Conservation (phyloP, 2,113 vertebrate genomes). For the Theristicus caerulescens region DNA sequence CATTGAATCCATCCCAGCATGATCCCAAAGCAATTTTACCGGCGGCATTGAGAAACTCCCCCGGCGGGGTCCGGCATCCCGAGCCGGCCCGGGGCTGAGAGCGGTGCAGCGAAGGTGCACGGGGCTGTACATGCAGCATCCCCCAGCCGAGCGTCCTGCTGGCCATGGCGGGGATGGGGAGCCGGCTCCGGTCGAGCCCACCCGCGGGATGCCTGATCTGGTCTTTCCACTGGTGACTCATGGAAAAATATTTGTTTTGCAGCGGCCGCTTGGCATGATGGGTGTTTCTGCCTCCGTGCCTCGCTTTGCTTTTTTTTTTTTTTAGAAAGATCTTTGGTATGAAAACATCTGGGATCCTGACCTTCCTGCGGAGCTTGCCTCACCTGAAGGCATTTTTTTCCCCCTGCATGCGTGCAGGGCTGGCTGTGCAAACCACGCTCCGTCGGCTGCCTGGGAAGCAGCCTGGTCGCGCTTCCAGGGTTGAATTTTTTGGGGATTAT, state of each 20-base stretch:
- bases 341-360: neutral
- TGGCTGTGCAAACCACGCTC: neutral
- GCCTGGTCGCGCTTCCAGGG: neutral
- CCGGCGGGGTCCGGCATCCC: too few species aligned
- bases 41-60: neutral
- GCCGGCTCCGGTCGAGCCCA: neutral
- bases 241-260: slow-evolving; percentile 14
- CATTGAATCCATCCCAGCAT: neutral
- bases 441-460: neutral
- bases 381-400: neutral
- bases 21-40: neutral
- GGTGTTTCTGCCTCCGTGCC: neutral
- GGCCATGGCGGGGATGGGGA: accelerated
- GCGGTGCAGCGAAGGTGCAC: accelerated
- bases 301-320: neutral
- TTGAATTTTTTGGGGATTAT: neutral
- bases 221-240: slow-evolving; percentile 44
- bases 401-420: neutral
- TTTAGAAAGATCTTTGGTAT: neutral
- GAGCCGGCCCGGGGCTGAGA: accelerated
- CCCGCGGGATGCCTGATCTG: neutral
- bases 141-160: neutral
- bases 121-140: neutral
- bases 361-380: neutral
- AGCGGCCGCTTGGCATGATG: neutral